Evolutionary conservation across 1,140 invertebrate species (phyloP), one percentile per base, ranked within the genome.

Genomic region (Drosophila sulfurigaster): DNA sequence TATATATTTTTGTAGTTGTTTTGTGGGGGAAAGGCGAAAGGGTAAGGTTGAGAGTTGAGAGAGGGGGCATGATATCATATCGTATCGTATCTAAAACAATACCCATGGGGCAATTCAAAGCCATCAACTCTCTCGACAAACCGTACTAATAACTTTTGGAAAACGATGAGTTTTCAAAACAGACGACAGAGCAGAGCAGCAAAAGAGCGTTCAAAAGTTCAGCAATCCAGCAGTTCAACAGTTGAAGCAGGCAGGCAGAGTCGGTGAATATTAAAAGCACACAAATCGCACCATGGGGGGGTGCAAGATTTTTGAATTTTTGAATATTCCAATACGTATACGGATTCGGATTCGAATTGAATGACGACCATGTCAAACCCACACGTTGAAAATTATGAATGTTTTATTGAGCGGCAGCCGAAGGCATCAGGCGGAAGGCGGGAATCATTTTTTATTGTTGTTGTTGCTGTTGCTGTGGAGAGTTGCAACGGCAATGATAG

Each of bases 101-200:
- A 28, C 7, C n/a, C 46, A 51, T 45, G 15, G 56, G 49, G 62
- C 75, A 48, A 73, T 82, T 79, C 68, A 49, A 70, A 70, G 62
- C 64, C 63, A 75, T 41, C 58, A 59, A 38, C 15, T 51, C 45
- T 57, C 46, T 63, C 49, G 72, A 74, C 71, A 75, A 74, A 74
- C 51, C 62, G 70, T 65, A 76, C 85, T 85, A 79, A 89, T 81
- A 88, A 68, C 78, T 58, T 58, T 75, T 83, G 65, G 85, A 89
- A 88, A 88, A 88, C 81, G 85, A 88, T 88, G 85, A 88, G 85
- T 88, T 88, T 88, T 46, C 81, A 83, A 88, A 87, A 86, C 63
- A 64, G 72, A 68, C 59, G 56, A 76, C 68, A 66, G 57, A 32
- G 57, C 35, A 28, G 43, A 20, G 8, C 11, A 35, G 75, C 59